A percentile compares a stretch with the other conserved stretches of the same genome.
phyloP scores from a whole-genome alignment of 2,797 vertebrate genomes.

The Bradypodion ventrale region DNA sequence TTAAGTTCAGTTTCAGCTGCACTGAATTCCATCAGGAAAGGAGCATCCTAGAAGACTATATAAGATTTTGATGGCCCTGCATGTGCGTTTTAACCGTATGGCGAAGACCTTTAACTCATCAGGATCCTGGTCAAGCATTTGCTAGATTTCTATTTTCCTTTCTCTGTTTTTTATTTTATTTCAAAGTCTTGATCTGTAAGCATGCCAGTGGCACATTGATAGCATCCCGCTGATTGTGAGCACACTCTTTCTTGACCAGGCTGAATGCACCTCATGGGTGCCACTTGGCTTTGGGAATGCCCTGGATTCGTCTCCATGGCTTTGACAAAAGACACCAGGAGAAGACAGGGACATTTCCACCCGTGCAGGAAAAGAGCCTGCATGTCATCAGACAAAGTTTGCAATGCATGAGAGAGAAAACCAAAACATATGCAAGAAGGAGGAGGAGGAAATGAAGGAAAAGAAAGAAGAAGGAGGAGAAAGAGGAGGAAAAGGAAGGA shows the following conservation, averaged over 20 bases:
- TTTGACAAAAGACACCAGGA: conserved; percentile 34
- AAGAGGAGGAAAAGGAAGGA: no score
- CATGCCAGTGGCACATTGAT: conserved; percentile 5
- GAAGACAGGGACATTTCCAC: conserved; percentile 12
- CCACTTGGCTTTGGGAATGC: neutral
- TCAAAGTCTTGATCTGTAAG: conserved; percentile 12
- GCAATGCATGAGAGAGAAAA: conserved; percentile 43
- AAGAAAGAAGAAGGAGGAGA: no score
- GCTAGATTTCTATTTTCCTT: neutral
- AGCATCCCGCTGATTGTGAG: conserved; percentile 6
- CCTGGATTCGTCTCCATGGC: conserved; percentile 33
- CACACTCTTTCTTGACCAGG: conserved; percentile 32
- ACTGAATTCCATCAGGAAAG: neutral
- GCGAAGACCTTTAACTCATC: conserved; percentile 16
- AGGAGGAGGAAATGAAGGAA: no score
- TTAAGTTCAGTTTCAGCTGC: neutral
- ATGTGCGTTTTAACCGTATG: neutral
- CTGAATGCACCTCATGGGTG: no score
- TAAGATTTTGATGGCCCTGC: neutral
- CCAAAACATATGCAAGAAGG: no score
- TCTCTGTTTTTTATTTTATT: no score
- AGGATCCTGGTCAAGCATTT: neutral
- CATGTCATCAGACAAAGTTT: conserved; percentile 42
- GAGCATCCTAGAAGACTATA: neutral
- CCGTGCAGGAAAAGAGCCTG: conserved; percentile 18